phyloP scores from a whole-genome alignment of 2,888 invertebrate genomes.

The Cryptocephalus moraei region DNA sequence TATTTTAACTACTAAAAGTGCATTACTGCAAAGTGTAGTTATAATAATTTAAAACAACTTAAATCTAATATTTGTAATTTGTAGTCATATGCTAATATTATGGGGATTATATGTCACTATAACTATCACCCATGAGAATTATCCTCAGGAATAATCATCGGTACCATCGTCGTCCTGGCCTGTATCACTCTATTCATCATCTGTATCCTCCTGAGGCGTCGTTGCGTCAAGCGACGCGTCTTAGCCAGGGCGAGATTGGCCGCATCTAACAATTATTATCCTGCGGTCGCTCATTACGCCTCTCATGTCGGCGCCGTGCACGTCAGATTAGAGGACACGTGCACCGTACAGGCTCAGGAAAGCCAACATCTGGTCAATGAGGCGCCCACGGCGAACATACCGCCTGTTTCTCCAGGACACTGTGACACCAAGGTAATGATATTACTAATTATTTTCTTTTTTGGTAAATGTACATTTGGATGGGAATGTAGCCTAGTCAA shows the following conservation, averaged over 20 bases:
- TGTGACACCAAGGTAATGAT: constrained; percentile 42
- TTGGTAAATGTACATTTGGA: no score
- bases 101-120: no score
- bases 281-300: constrained; percentile 24
- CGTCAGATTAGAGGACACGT: constrained; percentile 24
- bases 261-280: constrained; percentile 24
- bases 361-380: constrained; percentile 34
- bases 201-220: constrained; percentile 40
- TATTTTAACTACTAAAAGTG: no score
- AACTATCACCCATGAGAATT: no score
- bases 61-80: no score
- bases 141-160: constrained; percentile 41
- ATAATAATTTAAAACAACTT: no score
- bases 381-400: constrained; percentile 30
- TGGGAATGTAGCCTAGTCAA: no score
- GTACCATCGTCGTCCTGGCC: constrained; percentile 38
- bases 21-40: no score
- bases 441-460: not conserved
- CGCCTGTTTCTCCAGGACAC: constrained; percentile 10
- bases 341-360: constrained; percentile 27
- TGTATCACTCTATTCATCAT: constrained; percentile 37
- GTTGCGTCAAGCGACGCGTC: constrained; percentile 29
- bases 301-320: constrained; percentile 24
- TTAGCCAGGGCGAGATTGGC: constrained; percentile 20
- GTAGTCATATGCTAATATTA: no score